Evolutionary conservation across 2,797 vertebrate genomes (phyloP).

Genomic region (Austrolebias charrua): DNA sequence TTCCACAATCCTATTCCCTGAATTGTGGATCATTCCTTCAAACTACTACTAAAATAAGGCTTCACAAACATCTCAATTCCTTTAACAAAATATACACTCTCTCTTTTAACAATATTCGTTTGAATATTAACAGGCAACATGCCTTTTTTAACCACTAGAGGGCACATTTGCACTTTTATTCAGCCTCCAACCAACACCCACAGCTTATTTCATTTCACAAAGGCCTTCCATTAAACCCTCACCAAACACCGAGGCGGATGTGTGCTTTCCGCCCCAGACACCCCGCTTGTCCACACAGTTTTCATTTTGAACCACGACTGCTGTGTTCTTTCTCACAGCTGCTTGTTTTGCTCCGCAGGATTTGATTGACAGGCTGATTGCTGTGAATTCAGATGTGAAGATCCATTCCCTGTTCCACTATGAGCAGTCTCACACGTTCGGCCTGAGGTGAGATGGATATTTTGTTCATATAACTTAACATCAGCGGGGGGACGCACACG

Average conservation of each 20-base stretch:
- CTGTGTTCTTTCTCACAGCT: conserved; percentile 26
- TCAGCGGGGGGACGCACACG: conserved; percentile 15
- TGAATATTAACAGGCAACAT: too few relatives aligned
- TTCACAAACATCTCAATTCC: too few relatives aligned
- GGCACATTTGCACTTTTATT: conserved; percentile 68
- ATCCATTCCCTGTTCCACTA: conserved; percentile 94
- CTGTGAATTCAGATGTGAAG: conserved; percentile 92
- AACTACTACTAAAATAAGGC: too few relatives aligned
- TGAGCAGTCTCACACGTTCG: conserved; percentile 94
- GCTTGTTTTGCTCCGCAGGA: conserved; percentile 79
- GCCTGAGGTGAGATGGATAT: conserved; percentile 87
- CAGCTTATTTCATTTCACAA: conserved; percentile 16
- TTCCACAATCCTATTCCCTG: too few relatives aligned
- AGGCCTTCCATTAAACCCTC: conserved; percentile 22
- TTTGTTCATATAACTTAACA: conserved; percentile 33
- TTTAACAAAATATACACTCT: too few relatives aligned
- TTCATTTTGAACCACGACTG: conserved; percentile 15
- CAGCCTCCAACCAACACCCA: conserved; percentile 21
- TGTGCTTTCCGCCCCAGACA: conserved; percentile 22
- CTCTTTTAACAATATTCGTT: too few relatives aligned
- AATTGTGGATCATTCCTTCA: too few relatives aligned
- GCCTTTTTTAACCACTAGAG: conserved; percentile 63
- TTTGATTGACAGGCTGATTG: conserved; percentile 91
- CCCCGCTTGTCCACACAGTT: conserved; percentile 4
- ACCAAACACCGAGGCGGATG: conserved; percentile 17